Evolutionary conservation across 2,888 invertebrate genomes (phyloP), one percentile per base, ranked within the genome.

Genomic region (Volucella inflata): DNA sequence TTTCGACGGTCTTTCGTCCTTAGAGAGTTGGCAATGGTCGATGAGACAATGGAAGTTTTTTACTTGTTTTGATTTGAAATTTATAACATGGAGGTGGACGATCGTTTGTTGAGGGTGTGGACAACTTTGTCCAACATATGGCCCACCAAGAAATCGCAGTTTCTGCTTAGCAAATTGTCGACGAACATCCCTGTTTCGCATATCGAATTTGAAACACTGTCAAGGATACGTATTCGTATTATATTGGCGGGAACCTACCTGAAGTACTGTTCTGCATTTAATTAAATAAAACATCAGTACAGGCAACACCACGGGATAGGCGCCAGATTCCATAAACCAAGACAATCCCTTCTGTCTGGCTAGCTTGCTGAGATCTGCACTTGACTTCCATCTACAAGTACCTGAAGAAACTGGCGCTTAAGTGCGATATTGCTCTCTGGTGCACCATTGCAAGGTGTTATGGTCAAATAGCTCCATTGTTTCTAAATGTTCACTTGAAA

Each of bases 61-160:
- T 72, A 74, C 74, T 78, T 78, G 78, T 72, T 83, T 78, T 74
- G 74, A 78, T 64, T 65, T 70, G 36, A 40, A 67, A 70, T 82
- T 71, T 82, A 77, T 76, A 77, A 16, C 14, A 12, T 50, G 51
- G 70, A 70, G 65, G 67, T 64, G 67, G 71, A 71, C 62, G 60
- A 53, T 17, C 8, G 11, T 51, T 17, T n/a, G 51, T 17, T n/a
- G 51, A 16, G 64, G 76, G 76, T 48, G 79, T 78, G 16, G 36
- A 38, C 36, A 50, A 78, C 44, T 76, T 71, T 60, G 60, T 84
- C 80, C 68, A 79, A 74, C 83, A 84, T 64, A 53, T 75, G 84
- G 79, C 70, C 84, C 84, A 76, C 75, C 71, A 44, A 72, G 65
- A 12, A 51, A 62, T 64, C 76, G 14, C 11, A 48, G 21, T 36